Evolutionary conservation across 2,888 invertebrate species (phyloP).

Genomic region (Linnaemya vulpina): DNA sequence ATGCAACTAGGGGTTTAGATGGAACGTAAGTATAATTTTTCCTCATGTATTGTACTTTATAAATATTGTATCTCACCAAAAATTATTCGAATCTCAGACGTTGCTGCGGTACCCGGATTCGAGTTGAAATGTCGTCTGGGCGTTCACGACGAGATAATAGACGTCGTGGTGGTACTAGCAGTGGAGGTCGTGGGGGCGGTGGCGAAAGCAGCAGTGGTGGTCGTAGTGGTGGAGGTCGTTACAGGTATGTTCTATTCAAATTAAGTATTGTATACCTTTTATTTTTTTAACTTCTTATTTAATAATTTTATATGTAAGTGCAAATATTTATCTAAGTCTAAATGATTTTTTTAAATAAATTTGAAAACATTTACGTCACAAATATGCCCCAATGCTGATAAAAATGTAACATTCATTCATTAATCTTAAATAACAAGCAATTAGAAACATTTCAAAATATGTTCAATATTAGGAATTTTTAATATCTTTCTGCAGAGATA

Average conservation of each 20-base stretch:
- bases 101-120: conserved; percentile 93
- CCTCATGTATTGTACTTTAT: conserved; percentile 42
- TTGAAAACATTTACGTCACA: background rate
- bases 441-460: no score
- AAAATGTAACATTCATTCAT: background rate
- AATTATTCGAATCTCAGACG: conserved; percentile 84
- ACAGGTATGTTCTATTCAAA: conserved; percentile 78
- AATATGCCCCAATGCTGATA: conserved; percentile 12
- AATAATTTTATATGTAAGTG: conserved; percentile 39
- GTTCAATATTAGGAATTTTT: no score
- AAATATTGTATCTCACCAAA: background rate
- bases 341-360: conserved; percentile 30
- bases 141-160: conserved; percentile 89
- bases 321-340: conserved; percentile 14
- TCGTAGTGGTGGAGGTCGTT: conserved; percentile 76
- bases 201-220: conserved; percentile 76
- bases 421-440: conserved; percentile 49
- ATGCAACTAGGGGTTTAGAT: conserved; percentile 91
- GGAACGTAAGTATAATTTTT: conserved; percentile 87
- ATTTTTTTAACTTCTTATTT: conserved; percentile 40
- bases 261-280: conserved; percentile 26
- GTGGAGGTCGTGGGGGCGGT: conserved; percentile 78
- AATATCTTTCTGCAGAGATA: no score
- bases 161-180: conserved; percentile 81
- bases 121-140: conserved; percentile 97